Conservation (phyloP, 2,888 invertebrate genomes). For the Unio pictorum region DNA sequence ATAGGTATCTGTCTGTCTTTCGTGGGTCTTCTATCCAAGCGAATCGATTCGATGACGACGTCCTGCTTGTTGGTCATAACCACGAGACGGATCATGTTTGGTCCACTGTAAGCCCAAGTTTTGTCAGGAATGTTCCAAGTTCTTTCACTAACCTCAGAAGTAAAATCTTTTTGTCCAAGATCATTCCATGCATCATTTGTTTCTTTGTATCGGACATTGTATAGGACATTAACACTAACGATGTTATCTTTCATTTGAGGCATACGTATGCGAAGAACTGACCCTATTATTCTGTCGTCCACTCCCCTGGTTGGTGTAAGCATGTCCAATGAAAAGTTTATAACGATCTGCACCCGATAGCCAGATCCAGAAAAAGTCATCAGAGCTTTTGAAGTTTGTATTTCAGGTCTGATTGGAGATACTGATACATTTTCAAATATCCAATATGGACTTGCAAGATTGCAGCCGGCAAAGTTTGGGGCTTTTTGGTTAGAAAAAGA, state of each 20-base stretch:
- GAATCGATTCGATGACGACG: constrained; percentile 31
- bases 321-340: constrained; percentile 14
- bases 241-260: constrained; percentile 25
- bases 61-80: constrained; percentile 18
- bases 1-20: constrained; percentile 21
- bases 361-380: constrained; percentile 12
- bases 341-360: constrained; percentile 2
- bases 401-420: constrained; percentile 4
- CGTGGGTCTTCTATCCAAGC: constrained; percentile 16
- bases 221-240: constrained; percentile 20
- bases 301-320: constrained; percentile 22
- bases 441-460: constrained; percentile 31
- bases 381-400: constrained; percentile 4
- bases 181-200: constrained; percentile 9
- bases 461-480: constrained; percentile 33
- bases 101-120: constrained; percentile 20
- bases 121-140: constrained; percentile 38
- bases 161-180: constrained; percentile 18
- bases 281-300: constrained; percentile 22
- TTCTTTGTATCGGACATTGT: constrained; percentile 5
- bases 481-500: constrained; percentile 35
- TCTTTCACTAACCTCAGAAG: constrained; percentile 16
- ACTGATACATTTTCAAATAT: constrained; percentile 24
- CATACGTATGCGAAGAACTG: constrained; percentile 16
- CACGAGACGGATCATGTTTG: constrained; percentile 26